phyloP scores from a whole-genome alignment of 1,140 invertebrate genomes.

The Atta cephalotes region DNA sequence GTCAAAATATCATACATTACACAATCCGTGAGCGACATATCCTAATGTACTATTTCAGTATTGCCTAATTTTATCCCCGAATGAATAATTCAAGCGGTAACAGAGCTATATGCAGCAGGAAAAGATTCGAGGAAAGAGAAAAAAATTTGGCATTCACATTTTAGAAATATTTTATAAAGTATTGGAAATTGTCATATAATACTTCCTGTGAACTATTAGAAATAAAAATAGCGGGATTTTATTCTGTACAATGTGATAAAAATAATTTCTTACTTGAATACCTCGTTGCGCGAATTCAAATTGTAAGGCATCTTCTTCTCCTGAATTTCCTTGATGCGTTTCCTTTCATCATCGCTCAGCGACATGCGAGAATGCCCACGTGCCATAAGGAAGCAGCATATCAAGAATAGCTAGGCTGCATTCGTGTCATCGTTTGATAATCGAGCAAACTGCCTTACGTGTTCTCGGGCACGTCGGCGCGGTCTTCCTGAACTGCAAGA shows the following conservation, averaged over 20 bases:
- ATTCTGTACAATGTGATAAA: not conserved
- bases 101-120: not conserved
- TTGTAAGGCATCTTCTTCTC: not conserved
- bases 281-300: not conserved
- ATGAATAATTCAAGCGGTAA: slow-evolving; percentile 15
- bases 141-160: not conserved
- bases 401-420: slow-evolving; percentile 13
- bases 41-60: slow-evolving; percentile 7
- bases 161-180: not conserved
- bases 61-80: slow-evolving; percentile 12
- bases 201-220: not conserved
- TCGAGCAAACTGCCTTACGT: slow-evolving; percentile 22
- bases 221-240: not conserved
- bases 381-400: slow-evolving; percentile 32
- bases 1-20: not conserved
- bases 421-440: slow-evolving; percentile 52
- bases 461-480: slow-evolving; percentile 22
- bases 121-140: not conserved
- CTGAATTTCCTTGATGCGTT: slow-evolving; percentile 8
- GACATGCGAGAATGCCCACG: slow-evolving; percentile 24
- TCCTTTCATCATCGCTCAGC: not conserved
- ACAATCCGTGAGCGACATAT: not conserved
- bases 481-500: slow-evolving; percentile 4
- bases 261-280: not conserved
- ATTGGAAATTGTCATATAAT: not conserved